Evolutionary conservation across 2,113 vertebrate species (phyloP).

Genomic region (Stegostoma tigrinum): DNA sequence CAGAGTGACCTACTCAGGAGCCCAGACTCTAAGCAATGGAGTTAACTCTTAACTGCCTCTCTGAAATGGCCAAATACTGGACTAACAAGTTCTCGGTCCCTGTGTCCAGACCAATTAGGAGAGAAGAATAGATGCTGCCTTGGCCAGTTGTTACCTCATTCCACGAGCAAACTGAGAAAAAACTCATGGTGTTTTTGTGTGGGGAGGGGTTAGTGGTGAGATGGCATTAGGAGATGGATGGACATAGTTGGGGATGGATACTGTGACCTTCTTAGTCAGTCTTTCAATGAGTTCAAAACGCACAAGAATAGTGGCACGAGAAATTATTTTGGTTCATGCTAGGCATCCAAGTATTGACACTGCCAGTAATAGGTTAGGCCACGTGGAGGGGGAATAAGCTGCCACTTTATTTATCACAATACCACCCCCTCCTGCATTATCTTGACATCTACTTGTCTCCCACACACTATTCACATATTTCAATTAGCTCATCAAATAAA

Average conservation of each 20-base stretch:
- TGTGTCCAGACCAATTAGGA: neutral
- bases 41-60: neutral
- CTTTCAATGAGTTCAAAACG: neutral
- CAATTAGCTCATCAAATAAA: neutral
- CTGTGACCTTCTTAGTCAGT: conserved; percentile 24
- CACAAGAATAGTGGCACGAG: neutral
- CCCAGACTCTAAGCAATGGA: neutral
- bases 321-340: conserved; percentile 26
- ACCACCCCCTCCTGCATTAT: neutral
- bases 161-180: neutral
- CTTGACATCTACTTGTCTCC: neutral
- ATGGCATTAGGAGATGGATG: neutral
- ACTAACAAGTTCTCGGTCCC: too few relatives aligned
- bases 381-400: neutral
- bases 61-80: neutral
- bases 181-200: too few relatives aligned
- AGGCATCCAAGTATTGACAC: neutral
- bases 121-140: neutral
- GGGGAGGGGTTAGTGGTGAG: neutral
- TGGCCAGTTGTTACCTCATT: neutral
- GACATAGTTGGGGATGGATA: neutral
- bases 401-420: neutral
- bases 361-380: conserved; percentile 11
- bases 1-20: neutral
- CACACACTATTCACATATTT: neutral